phyloP scores from a whole-genome alignment of 2,797 vertebrate genomes.

The Oreochromis mossambicus region DNA sequence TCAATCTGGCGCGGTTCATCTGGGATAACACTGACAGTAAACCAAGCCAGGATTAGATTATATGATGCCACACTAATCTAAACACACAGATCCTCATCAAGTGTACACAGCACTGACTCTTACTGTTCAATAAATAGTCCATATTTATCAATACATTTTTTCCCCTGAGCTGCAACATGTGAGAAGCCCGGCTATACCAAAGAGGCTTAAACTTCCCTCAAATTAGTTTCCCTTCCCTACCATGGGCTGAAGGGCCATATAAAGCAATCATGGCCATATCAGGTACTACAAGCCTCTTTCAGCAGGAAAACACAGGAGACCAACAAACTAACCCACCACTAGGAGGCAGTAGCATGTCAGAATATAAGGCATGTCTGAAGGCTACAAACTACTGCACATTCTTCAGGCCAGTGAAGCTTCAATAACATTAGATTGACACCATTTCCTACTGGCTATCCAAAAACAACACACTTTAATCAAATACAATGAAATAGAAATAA shows the following conservation, averaged over 20 bases:
- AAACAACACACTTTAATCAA: background rate
- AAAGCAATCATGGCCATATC: slow-evolving; percentile 23
- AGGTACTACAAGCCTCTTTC: slow-evolving; percentile 48
- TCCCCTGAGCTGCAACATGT: background rate
- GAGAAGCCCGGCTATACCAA: slow-evolving; percentile 4
- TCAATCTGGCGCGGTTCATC: slow-evolving; percentile 68
- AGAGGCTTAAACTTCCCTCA: slow-evolving; percentile 34
- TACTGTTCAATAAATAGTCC: background rate
- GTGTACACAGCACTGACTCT: background rate
- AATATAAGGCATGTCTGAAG: background rate
- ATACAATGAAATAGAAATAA: background rate
- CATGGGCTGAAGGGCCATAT: background rate
- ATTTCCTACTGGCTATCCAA: background rate
- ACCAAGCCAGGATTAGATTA: slow-evolving; percentile 49
- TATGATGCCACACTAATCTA: background rate
- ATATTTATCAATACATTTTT: background rate
- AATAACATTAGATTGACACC: background rate
- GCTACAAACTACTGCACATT: background rate
- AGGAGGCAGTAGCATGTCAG: slow-evolving; percentile 56
- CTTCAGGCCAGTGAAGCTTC: background rate
- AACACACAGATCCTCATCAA: background rate
- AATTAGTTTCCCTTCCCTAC: slow-evolving; percentile 33
- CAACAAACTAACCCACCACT: slow-evolving; percentile 33
- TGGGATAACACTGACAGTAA: slow-evolving; percentile 56
- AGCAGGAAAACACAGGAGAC: slow-evolving; percentile 1